Evolutionary conservation across 1,140 invertebrate species (phyloP), one percentile per base, ranked within the genome.

Genomic region (Limonius californicus): DNA sequence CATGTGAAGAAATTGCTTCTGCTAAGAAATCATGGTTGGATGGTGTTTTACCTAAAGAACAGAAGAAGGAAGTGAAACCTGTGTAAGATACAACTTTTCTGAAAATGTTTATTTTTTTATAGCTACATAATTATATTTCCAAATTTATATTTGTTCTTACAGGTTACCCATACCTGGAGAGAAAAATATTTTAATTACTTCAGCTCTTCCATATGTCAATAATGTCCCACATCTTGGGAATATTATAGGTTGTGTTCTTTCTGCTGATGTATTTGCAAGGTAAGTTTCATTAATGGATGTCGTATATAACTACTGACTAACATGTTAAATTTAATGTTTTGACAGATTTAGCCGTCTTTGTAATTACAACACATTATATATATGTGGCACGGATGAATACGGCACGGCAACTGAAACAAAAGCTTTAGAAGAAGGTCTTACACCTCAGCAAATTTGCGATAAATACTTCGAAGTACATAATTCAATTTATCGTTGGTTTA

Each of bases 381-480:
- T 99, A 62, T 92, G 91, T 78, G 98, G 98, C 8, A 99, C 98
- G 0, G 98, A 99, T 78, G 98, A 99, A 76, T 99, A 99, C 76
- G 98, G 98, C 2, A 99, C 98, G 1, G 97, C 98, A 0, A 99
- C 98, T 0, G 98, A 99, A 81, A 98, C 96, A 6, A 99, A 99
- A 79, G 98, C 97, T 0, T 70, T 97, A 39, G 91, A 97, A 74
- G 94, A 98, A 80, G 89, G 81, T 16, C 73, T 94, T 1, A 94
- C 94, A 0, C 96, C 97, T 0, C 82, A 89, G 65, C 83, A 97
- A 81, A 97, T 99, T 65, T 99, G 98, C 79, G 94, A 99, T 80
- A 98, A 99, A 80, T 99, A 97, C 80, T 98, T 85, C 82, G 90
- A 85, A 72, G 88, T 98, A 50, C 98, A 99, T 77, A 87, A 89